These are phyloP conservation scores for Trichogramma evanescens DNA, from an alignment of 2,888 invertebrate species.

Conservation along the genomic window DNA sequence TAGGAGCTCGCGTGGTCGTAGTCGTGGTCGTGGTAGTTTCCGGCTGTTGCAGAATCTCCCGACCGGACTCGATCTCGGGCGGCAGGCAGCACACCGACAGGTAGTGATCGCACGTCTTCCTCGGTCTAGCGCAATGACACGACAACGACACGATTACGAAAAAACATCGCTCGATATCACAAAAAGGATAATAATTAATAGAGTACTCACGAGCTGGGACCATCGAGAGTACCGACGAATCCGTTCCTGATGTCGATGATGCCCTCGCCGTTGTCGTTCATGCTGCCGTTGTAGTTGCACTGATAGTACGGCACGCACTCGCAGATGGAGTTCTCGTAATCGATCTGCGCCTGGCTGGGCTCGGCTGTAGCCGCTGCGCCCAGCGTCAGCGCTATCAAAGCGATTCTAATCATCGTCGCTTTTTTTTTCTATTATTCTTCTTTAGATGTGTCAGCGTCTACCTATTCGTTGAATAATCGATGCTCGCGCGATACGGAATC, in stretches of 20 bases:
- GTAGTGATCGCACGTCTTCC: constrained; percentile 13
- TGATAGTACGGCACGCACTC: constrained; percentile 19
- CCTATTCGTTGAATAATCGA: neutral
- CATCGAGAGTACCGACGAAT: constrained; percentile 3
- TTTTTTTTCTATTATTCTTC: neutral
- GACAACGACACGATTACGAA: neutral
- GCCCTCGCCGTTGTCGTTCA: constrained; percentile 12
- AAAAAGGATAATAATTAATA: neutral
- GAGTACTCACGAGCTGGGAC: neutral
- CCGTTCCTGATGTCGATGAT: constrained; percentile 18
- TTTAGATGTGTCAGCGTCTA: neutral
- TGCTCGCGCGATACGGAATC: neutral
- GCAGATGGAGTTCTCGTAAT: constrained; percentile 7
- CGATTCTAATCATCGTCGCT: constrained; percentile 6
- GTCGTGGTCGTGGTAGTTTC: neutral
- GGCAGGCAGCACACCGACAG: constrained; percentile 14
- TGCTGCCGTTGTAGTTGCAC: constrained; percentile 10
- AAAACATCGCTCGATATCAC: neutral
- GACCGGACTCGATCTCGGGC: constrained; percentile 1
- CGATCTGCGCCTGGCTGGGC: neutral
- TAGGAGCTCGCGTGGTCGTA: neutral
- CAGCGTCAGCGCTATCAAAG: constrained; percentile 2
- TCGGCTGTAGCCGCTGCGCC: neutral
- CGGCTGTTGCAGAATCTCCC: neutral
- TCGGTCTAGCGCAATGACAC: neutral